Evolutionary conservation across 2,888 invertebrate genomes (phyloP).

Genomic region (Lysandra bellargus): DNA sequence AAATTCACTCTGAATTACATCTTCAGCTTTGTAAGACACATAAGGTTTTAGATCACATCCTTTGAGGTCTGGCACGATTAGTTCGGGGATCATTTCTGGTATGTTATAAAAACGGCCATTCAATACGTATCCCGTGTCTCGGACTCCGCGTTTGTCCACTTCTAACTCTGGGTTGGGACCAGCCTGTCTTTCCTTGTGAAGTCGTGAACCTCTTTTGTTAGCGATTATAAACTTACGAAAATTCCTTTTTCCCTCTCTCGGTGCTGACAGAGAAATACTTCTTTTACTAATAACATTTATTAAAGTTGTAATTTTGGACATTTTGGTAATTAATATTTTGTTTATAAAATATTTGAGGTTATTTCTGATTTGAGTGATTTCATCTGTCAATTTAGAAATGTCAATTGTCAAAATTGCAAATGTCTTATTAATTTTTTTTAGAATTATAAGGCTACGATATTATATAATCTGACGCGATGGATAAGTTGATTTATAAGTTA

Average conservation of each 20-base stretch:
- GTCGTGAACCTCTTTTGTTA: constrained; percentile 87
- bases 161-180: constrained; percentile 83
- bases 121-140: constrained; percentile 81
- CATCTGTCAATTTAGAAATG: background rate
- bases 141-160: constrained; percentile 86
- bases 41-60: constrained; percentile 94
- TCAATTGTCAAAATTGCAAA: background rate
- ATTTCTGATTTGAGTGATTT: background rate
- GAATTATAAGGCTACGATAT: no score
- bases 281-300: constrained; percentile 62
- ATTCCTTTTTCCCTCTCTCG: constrained; percentile 86
- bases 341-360: constrained; percentile 21
- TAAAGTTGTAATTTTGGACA: constrained; percentile 63
- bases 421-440: background rate
- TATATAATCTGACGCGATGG: no score
- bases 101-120: constrained; percentile 82
- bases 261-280: constrained; percentile 61
- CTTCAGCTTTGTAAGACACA: constrained; percentile 91
- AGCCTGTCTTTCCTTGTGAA: constrained; percentile 82
- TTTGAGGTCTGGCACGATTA: constrained; percentile 94
- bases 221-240: constrained; percentile 89
- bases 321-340: constrained; percentile 44
- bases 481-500: no score
- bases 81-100: constrained; percentile 94
- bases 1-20: constrained; percentile 89